Base-by-base conservation (phyloP, 2,888 invertebrate species). In the Thyatira batis region DNA sequence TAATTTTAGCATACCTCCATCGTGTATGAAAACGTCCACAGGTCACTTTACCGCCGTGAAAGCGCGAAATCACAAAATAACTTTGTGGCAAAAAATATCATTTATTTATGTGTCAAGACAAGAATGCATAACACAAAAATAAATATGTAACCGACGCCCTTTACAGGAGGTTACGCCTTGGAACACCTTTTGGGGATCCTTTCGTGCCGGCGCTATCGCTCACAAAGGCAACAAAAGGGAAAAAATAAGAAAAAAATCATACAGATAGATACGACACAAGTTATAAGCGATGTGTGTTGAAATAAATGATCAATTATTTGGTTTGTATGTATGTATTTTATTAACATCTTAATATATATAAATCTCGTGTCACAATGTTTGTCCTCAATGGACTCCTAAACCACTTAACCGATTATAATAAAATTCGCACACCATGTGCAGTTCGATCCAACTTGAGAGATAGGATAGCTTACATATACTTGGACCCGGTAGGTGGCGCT, bases 111-210 rank as follows among this genome's bases (percentile, higher is more conserved):
- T 84, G 89, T 89, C 90, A 89, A 80, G 82, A 83, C 82, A 82
- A 83, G 87, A 90, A 89, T 89, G 87, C 78, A 83, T 71, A 87
- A 87, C 84, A 89, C 87, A 85, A 87, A 89, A 92, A 92, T 92
- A 90, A 90, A 91, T 90, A 91, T 90, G 85, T 89, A 87, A 85
- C 84, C 79, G 85, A 82, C 81, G 84, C 82, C 84, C 82, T 85
- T 86, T 84, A 83, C 79, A 73, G 76, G 68, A n/a, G 76, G 86
- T 78, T 87, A 85, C 85, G 87, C 85, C 87, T 84, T 82, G 78
- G 85, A 88, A 87, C 85, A 87, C 85, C 87, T 85, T 87, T 86
- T 73, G 78, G 77, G 78, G 77, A 71, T 73, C 79, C 80, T 82
- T 87, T 89, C 84, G 84, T 84, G 84, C 87, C 90, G 91, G 91